A percentile compares a stretch with the other conserved stretches of the same genome.
These are phyloP conservation scores for Xestoiulus laeticollis DNA, from an alignment of 2,888 invertebrate species.

Conservation along the genomic window DNA sequence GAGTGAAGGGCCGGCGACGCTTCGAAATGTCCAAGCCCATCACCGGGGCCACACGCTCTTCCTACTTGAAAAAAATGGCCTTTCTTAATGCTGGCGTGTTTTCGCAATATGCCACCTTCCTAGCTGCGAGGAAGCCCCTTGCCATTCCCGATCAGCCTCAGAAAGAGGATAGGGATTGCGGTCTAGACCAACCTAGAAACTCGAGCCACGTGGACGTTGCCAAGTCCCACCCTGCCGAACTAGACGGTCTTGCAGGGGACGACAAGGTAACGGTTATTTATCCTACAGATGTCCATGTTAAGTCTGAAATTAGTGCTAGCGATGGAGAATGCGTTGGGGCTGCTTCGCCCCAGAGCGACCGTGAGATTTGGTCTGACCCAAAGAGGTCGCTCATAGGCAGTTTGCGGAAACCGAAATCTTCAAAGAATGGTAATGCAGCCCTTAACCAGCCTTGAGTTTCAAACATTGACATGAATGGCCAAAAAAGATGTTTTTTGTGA, in stretches of 20 bases:
- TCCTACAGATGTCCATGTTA: constrained; percentile 40
- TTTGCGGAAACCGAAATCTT: constrained; percentile 54
- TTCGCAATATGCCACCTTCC: background rate
- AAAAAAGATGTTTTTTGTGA: constrained; percentile 3
- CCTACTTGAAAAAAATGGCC: background rate
- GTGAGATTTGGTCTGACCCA: constrained; percentile 58
- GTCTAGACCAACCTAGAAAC: background rate
- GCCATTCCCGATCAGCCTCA: background rate
- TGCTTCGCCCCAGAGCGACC: background rate
- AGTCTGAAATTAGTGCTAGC: background rate
- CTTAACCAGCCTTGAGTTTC: background rate
- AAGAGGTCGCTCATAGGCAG: constrained; percentile 58
- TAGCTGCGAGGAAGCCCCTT: background rate
- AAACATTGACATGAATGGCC: constrained; percentile 3
- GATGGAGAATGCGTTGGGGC: background rate
- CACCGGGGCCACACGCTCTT: background rate
- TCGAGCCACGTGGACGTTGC: background rate
- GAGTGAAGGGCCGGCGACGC: constrained; percentile 13
- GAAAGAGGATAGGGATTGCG: background rate
- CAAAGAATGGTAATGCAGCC: constrained; percentile 19
- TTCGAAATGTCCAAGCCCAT: background rate
- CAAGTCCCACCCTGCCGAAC: background rate
- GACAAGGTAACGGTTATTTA: constrained; percentile 19
- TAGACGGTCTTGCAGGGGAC: background rate
- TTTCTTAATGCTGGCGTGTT: background rate